A percentile compares a stretch with the other conserved stretches of the same genome.
These are phyloP conservation scores for Itoplectis maculator DNA, from an alignment of 2,888 invertebrate genomes.

Conservation along the genomic window DNA sequence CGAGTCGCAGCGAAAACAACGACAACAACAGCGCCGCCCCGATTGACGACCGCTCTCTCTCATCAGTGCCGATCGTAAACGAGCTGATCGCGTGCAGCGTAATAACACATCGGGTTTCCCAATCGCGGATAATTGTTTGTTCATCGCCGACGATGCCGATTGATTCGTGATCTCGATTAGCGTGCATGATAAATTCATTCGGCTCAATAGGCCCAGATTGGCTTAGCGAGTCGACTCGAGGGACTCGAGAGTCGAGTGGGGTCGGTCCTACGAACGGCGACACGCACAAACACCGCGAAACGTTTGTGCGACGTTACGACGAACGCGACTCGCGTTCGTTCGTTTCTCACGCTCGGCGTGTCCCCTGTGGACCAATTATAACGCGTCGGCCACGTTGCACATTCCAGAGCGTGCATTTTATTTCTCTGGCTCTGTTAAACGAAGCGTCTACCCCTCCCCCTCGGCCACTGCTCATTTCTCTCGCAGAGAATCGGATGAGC, in stretches of 20 bases:
- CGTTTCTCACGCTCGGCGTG: slow-evolving; percentile 57
- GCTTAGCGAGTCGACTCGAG: slow-evolving; percentile 1
- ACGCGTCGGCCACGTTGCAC: slow-evolving; percentile 18
- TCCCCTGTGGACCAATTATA: slow-evolving; percentile 41
- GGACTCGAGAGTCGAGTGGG: neutral
- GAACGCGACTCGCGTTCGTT: too few species aligned
- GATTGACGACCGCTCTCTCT: neutral
- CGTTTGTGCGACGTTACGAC: too few species aligned
- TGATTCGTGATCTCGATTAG: slow-evolving; percentile 57
- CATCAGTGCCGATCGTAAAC: neutral
- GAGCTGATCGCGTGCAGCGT: neutral
- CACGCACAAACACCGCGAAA: too few species aligned
- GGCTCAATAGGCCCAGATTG: slow-evolving; percentile 61
- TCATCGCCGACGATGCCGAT: slow-evolving; percentile 26
- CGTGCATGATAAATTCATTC: slow-evolving; percentile 60
- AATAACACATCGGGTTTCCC: slow-evolving; percentile 6
- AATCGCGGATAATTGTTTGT: slow-evolving; percentile 28
- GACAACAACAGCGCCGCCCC: too few species aligned
- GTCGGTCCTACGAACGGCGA: slow-evolving; percentile 9
- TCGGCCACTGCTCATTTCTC: neutral
- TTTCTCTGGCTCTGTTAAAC: slow-evolving; percentile 20
- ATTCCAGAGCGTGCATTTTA: slow-evolving; percentile 45
- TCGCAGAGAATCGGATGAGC: too few species aligned
- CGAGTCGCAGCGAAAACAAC: too few species aligned
- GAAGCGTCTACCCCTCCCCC: neutral